Percentiles rank a stretch among this genome's conserved stretches.
These are phyloP conservation scores for Corythornis cristatus DNA, from an alignment of 2,113 vertebrate species.

Conservation along the genomic window DNA sequence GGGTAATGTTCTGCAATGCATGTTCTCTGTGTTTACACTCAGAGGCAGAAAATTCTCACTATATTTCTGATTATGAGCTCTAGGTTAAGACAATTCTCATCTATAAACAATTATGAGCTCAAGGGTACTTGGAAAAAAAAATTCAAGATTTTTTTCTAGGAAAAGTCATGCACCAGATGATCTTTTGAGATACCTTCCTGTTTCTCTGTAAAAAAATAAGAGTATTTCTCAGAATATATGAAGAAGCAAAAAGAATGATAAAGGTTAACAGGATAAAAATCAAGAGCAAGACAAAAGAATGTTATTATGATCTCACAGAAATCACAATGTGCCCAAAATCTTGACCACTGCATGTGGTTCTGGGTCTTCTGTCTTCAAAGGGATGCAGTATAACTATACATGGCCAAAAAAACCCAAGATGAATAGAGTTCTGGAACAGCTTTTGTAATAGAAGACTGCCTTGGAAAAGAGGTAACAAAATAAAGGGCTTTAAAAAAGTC, in stretches of 20 bases:
- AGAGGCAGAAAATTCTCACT: background rate
- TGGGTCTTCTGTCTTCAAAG: background rate
- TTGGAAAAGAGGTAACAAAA: background rate
- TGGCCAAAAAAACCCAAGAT: background rate
- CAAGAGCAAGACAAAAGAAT: background rate
- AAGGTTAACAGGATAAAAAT: background rate
- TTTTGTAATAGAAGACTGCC: background rate
- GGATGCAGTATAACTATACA: background rate
- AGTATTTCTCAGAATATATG: background rate
- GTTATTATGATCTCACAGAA: background rate
- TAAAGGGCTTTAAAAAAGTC: background rate
- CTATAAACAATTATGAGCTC: background rate
- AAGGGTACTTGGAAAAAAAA: background rate
- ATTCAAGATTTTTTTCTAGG: background rate
- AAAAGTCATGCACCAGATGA: background rate
- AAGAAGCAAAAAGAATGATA: background rate
- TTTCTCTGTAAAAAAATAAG: background rate
- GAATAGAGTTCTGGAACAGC: background rate
- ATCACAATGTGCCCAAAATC: background rate
- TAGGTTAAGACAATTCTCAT: background rate
- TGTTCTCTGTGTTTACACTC: background rate
- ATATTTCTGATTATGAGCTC: too few relatives aligned
- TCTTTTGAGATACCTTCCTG: background rate
- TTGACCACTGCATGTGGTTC: background rate
- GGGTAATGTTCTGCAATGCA: background rate